Base-by-base conservation (phyloP, 2,113 vertebrate species). In the Atherinomorus stipes region DNA sequence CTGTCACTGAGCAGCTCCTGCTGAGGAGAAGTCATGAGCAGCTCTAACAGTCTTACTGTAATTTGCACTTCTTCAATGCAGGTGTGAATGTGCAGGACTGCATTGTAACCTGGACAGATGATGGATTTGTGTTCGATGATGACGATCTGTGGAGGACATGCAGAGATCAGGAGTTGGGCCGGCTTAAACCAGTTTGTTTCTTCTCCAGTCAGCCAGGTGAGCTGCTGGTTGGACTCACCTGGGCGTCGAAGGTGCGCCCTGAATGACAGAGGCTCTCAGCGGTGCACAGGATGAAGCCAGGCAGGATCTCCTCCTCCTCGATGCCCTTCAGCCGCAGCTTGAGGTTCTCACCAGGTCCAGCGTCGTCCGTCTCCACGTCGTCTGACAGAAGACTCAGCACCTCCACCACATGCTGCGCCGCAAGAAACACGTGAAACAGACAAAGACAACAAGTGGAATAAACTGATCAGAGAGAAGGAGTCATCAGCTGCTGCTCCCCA, bases 111-210 rank as follows among this genome's bases (percentile, higher is more conserved):
- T 58, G 98, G 96, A 92, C 98, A 99, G 93, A 99, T 99, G 94
- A 99, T 98, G 88, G 98, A 99, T 91, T 98, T 99, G 94, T 99
- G 97, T 94, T 99, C 98, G 80, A 98, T 99, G 92, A 99, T 99
- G 91, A 99, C 97, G 83, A 98, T 99, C 97, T 99, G 81, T 42
- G 23, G 25, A 62, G 65, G 19, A 45, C 13, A 9, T 0, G 18
- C 4, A 49, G 7, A 5, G 18, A 28, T 49, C 0, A 45, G 58
- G 21, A 59, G 5, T 25, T 16, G 26, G n/a, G n/a, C n/a, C n/a
- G n/a, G n/a, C n/a, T n/a, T n/a, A n/a, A n/a, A n/a, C n/a, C n/a
- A n/a, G n/a, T n/a, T n/a, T n/a, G n/a, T n/a, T 42, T 4, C 31
- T 8, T 34, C 31, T 9, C 31, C 31, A 9, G 9, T 6, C 31